A percentile compares a stretch with the other conserved stretches of the same genome.
These are phyloP conservation scores for Diloba caeruleocephala DNA, from an alignment of 2,888 invertebrate genomes.

Conservation along the genomic window DNA sequence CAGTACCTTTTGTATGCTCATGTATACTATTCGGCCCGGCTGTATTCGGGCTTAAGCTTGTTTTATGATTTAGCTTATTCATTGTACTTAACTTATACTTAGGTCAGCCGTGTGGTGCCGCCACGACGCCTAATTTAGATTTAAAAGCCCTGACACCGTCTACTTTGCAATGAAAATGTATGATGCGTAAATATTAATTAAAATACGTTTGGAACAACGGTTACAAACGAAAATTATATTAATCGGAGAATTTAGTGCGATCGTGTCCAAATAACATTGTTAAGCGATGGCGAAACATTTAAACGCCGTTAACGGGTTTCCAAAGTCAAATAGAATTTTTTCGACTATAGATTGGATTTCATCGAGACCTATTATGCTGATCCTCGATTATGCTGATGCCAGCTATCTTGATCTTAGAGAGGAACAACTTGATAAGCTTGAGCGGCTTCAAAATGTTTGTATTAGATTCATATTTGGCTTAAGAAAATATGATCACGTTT, in stretches of 20 bases:
- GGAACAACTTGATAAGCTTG: too few species aligned
- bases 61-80: constrained; percentile 73
- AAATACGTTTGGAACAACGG: constrained; percentile 6
- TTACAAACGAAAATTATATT: constrained; percentile 13
- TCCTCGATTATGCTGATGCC: too few species aligned
- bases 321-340: too few species aligned
- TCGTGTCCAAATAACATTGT: too few species aligned
- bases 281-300: too few species aligned
- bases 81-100: constrained; percentile 66
- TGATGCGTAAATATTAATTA: constrained; percentile 36
- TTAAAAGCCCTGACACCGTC: constrained; percentile 53
- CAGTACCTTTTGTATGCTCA: constrained; percentile 31
- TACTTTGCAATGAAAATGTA: constrained; percentile 59
- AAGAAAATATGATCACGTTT: too few species aligned
- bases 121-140: constrained; percentile 63
- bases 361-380: too few species aligned
- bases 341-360: too few species aligned
- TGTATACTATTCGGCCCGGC: constrained; percentile 22
- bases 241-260: constrained; percentile 1
- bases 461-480: too few species aligned
- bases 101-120: constrained; percentile 56
- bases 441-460: too few species aligned
- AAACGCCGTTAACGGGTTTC: too few species aligned
- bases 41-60: constrained; percentile 56
- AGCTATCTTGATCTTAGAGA: too few species aligned